phyloP scores from a whole-genome alignment of 2,888 invertebrate genomes.

The Rutpela maculata region DNA sequence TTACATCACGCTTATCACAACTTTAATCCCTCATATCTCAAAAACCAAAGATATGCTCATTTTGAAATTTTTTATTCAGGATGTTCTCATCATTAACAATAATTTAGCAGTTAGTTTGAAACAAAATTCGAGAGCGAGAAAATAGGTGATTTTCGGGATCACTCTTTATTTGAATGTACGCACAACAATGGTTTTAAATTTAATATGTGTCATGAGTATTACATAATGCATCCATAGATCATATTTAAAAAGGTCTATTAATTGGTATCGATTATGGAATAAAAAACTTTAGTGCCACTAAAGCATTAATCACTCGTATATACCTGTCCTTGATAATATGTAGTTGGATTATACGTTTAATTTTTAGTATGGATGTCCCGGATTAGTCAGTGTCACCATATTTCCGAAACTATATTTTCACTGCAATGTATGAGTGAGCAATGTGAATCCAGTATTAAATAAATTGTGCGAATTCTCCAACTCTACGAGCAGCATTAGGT shows the following conservation, averaged over 20 bases:
- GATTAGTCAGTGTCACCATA: neutral
- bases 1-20: too few species aligned
- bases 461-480: too few species aligned
- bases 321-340: slow-evolving; percentile 7
- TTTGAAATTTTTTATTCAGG: too few species aligned
- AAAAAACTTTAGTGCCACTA: neutral
- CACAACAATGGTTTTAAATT: neutral
- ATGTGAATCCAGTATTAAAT: too few species aligned
- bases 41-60: too few species aligned
- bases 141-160: too few species aligned
- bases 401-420: neutral
- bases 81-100: too few species aligned
- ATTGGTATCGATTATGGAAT: neutral
- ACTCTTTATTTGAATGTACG: neutral
- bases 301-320: neutral
- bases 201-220: slow-evolving; percentile 4
- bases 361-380: neutral
- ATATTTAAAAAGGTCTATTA: slow-evolving; percentile 11
- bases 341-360: slow-evolving; percentile 11
- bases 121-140: too few species aligned
- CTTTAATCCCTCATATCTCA: too few species aligned
- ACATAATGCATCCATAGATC: neutral
- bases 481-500: too few species aligned
- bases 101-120: too few species aligned
- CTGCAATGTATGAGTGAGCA: neutral